Conservation (phyloP, 2,888 invertebrate species). For the Drosophila testacea region DNA sequence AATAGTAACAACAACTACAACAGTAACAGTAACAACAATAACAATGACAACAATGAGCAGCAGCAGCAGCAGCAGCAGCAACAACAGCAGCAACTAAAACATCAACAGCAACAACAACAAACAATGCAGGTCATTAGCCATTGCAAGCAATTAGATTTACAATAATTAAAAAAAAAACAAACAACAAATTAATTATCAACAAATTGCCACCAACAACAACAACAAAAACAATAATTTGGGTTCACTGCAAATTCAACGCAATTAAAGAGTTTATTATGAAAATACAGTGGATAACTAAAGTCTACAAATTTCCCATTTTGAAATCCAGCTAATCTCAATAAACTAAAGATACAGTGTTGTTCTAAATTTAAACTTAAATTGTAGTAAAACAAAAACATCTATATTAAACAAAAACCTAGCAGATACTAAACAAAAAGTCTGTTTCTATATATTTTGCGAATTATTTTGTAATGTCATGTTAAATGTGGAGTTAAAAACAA, state of each 20-base stretch:
- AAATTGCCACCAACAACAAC: constrained; percentile 27
- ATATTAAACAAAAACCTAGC: too few relatives aligned
- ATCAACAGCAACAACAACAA: constrained; percentile 34
- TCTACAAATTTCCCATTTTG: too few relatives aligned
- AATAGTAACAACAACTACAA: constrained; percentile 47
- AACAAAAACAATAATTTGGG: constrained; percentile 38
- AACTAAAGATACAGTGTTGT: too few relatives aligned
- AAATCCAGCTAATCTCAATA: too few relatives aligned
- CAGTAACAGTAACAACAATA: constrained; percentile 40
- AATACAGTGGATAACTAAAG: not conserved
- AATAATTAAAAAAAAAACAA: constrained; percentile 38
- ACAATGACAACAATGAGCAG: constrained; percentile 4
- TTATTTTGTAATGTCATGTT: too few relatives aligned
- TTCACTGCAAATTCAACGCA: constrained; percentile 32
- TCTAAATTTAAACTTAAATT: too few relatives aligned
- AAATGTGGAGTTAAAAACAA: too few relatives aligned
- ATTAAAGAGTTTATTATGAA: constrained; percentile 32
- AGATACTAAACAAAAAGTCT: too few relatives aligned
- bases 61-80: not conserved
- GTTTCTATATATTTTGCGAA: too few relatives aligned
- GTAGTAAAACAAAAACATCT: too few relatives aligned
- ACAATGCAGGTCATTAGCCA: constrained; percentile 50
- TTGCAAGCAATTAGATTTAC: constrained; percentile 29
- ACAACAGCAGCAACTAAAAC: constrained; percentile 13
- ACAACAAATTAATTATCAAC: constrained; percentile 18